Evolutionary conservation across 2,113 vertebrate species (phyloP), one percentile per base, ranked within the genome.

Genomic region (Phalacrocorax carbo): DNA sequence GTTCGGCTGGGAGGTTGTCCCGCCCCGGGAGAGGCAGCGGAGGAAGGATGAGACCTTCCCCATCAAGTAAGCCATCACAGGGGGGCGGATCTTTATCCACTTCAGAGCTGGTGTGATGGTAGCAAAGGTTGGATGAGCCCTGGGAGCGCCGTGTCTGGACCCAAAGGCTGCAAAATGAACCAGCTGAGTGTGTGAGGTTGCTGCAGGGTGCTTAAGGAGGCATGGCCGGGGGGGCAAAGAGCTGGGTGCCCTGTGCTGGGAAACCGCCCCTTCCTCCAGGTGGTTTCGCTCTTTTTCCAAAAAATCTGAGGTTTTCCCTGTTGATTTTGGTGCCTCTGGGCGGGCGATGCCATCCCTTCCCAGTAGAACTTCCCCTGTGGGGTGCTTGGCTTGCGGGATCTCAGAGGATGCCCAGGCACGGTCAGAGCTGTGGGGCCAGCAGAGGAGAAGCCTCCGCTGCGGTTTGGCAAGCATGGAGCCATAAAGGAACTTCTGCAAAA

Each of bases 41-140:
- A 98, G 99, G 93, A 99, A 99, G 89, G 99, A 99, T 44, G 99
- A 99, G 98, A 99, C 99, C 5, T 98, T 99, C 94, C 99, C 99
- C 51, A 98, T 99, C 97, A 99, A 99, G 99, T 99, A 98, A 98
- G 98, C 5, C 29, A 1, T 30, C 1, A 2, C 9, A 1, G 6
- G 1, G 5, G 9, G 20, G 9, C 20, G 52, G 8, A 8, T 11
- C 38, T 19, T 18, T 0, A 4, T 10, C 40, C 21, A 0, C 5
- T 27, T 20, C 0, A 4, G 42, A 61, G 68, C 21, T 13, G 54
- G 21, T 10, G 29, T 13, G 51, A 3, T 36, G 44, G 26, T 25
- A 40, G 34, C 16, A n/a, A 20, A 26, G 69, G 30, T 12, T 38
- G 68, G 38, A 16, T 14, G 38, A 69, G 55, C 11, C 12, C 38